These are phyloP conservation scores for Sitodiplosis mosellana DNA, from an alignment of 1,140 invertebrate species.

Conservation along the genomic window DNA sequence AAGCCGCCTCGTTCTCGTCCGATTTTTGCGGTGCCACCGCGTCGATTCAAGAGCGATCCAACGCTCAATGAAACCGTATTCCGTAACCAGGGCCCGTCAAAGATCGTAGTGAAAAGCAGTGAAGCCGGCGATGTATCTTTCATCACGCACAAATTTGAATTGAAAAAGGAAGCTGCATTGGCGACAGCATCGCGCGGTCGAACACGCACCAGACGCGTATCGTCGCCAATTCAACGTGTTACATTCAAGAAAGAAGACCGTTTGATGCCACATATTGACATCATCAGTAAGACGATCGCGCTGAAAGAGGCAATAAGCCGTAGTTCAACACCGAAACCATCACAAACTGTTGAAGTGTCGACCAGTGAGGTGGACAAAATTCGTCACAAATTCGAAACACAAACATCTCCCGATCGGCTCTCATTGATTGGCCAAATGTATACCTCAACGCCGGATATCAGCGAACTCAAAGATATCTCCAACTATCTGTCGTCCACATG, in stretches of 20 bases:
- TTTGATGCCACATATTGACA: constrained; percentile 71
- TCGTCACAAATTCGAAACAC: constrained; percentile 42
- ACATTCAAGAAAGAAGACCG: constrained; percentile 46
- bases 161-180: constrained; percentile 9
- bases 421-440: constrained; percentile 62
- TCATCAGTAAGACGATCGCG: constrained; percentile 64
- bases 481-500: constrained; percentile 55
- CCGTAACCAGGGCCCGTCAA: constrained; percentile 24
- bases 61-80: constrained; percentile 42
- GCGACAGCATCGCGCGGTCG: constrained; percentile 21
- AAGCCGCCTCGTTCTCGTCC: constrained; percentile 22
- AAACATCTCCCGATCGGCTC: constrained; percentile 23
- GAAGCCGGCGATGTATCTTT: constrained; percentile 40
- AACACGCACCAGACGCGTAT: constrained; percentile 30
- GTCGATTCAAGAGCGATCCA: constrained; percentile 55
- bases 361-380: constrained; percentile 47
- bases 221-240: constrained; percentile 39
- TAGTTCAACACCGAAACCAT: constrained; percentile 17
- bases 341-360: constrained; percentile 30
- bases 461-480: constrained; percentile 54
- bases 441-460: constrained; percentile 58
- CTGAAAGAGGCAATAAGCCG: constrained; percentile 31
- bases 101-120: constrained; percentile 27
- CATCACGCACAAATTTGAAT: constrained; percentile 39
- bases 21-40: constrained; percentile 19